These are phyloP conservation scores for Drosophila pandora DNA, from an alignment of 1,140 invertebrate genomes.

Conservation along the genomic window DNA sequence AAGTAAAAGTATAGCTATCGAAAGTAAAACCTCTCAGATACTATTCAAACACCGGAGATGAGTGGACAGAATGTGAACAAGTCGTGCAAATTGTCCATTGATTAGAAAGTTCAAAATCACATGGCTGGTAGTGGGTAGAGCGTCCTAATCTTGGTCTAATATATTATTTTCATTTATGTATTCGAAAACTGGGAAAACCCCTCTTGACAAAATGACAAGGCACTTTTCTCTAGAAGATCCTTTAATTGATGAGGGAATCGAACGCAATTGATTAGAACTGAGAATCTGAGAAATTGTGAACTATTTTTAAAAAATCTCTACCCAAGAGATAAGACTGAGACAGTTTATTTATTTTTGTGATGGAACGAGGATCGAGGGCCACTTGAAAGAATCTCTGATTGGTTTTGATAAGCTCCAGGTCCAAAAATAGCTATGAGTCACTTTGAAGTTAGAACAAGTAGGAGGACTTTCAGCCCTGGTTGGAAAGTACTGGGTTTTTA, in stretches of 20 bases:
- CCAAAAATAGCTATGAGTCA: conserved; percentile 13
- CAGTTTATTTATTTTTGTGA: background rate
- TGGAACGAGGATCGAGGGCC: background rate
- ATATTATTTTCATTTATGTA: conserved; percentile 1
- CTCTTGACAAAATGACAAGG: background rate
- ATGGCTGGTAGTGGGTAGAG: too few species aligned
- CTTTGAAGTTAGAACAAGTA: background rate
- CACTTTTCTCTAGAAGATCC: conserved; percentile 12
- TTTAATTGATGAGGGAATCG: background rate
- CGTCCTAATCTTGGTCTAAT: conserved; percentile 1
- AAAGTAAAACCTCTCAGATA: background rate
- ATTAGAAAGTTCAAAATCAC: conserved; percentile 30
- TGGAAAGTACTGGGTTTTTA: conserved; percentile 4
- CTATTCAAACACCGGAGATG: conserved; percentile 38
- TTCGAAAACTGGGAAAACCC: conserved; percentile 11
- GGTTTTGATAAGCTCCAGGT: background rate
- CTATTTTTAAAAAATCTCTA: conserved; percentile 1
- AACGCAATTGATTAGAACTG: background rate
- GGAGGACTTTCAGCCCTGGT: background rate
- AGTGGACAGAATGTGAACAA: conserved; percentile 32
- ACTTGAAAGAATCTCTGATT: background rate
- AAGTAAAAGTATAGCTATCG: too few species aligned
- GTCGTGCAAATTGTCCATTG: conserved; percentile 7
- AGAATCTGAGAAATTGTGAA: background rate
- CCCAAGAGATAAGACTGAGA: background rate